These are phyloP conservation scores for Electrona antarctica DNA, from an alignment of 2,113 vertebrate genomes.

Conservation along the genomic window DNA sequence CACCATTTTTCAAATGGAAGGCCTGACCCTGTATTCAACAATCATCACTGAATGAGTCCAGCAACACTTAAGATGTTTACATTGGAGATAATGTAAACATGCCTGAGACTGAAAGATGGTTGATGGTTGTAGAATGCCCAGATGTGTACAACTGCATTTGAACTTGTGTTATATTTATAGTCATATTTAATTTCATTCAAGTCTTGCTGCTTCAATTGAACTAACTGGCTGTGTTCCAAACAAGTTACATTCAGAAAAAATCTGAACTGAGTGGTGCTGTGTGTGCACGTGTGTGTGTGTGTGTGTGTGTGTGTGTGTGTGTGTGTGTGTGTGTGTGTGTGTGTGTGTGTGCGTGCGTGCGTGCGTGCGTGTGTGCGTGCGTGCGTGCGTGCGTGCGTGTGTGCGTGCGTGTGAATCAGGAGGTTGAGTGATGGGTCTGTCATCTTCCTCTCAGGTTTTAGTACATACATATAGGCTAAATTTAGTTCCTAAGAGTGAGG, in stretches of 20 bases:
- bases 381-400: too few species aligned
- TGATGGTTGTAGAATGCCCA: slow-evolving; percentile 19
- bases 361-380: too few species aligned
- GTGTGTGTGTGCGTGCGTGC: too few species aligned
- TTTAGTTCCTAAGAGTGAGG: slow-evolving; percentile 31
- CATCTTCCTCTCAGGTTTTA: slow-evolving; percentile 39
- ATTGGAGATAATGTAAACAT: slow-evolving; percentile 23
- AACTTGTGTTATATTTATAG: slow-evolving; percentile 25
- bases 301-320: too few species aligned
- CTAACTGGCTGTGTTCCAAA: slow-evolving; percentile 45
- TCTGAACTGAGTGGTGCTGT: too few species aligned
- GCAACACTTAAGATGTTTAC: too few species aligned
- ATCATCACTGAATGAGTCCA: not conserved
- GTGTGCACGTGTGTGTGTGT: too few species aligned
- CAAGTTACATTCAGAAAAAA: slow-evolving; percentile 29
- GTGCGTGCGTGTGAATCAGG: too few species aligned
- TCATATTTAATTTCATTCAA: slow-evolving; percentile 47
- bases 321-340: too few species aligned
- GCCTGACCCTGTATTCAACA: too few species aligned
- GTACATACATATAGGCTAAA: slow-evolving; percentile 41
- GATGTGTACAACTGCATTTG: slow-evolving; percentile 27
- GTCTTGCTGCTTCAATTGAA: slow-evolving; percentile 41
- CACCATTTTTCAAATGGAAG: too few species aligned
- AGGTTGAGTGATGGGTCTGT: slow-evolving; percentile 43
- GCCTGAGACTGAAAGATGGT: slow-evolving; percentile 14